phyloP scores from a whole-genome alignment of 2,888 invertebrate genomes.

The Lasioglossum villosulum region DNA sequence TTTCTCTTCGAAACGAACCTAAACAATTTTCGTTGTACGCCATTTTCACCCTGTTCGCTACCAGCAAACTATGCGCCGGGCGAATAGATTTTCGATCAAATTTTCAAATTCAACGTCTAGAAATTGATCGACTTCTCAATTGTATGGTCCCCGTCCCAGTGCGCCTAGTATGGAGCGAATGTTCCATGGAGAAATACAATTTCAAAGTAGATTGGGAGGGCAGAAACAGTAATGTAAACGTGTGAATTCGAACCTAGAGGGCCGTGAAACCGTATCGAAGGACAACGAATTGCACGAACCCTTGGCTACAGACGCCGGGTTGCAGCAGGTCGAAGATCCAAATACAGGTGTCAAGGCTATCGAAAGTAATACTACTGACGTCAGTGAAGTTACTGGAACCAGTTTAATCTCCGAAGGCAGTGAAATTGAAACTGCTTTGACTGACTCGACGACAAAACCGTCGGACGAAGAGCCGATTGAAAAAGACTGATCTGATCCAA shows the following conservation, averaged over 20 bases:
- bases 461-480: neutral
- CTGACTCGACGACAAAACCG: neutral
- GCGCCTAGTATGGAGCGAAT: neutral
- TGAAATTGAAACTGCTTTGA: neutral
- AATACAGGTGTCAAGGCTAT: neutral
- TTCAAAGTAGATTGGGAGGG: neutral
- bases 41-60: neutral
- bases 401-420: too few relatives aligned
- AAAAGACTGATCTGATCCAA: neutral
- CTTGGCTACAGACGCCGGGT: neutral
- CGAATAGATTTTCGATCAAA: neutral
- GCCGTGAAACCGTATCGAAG: neutral
- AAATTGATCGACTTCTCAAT: neutral
- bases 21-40: neutral
- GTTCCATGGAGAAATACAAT: neutral
- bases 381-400: neutral
- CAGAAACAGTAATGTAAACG: neutral
- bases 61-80: neutral
- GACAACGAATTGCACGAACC: neutral
- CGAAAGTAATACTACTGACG: neutral
- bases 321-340: neutral
- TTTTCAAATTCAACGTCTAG: neutral
- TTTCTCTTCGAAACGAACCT: neutral
- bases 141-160: neutral
- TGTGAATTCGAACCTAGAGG: conserved; percentile 36